These are phyloP conservation scores for Xestoiulus laeticollis DNA, from an alignment of 2,888 invertebrate genomes.

Conservation along the genomic window DNA sequence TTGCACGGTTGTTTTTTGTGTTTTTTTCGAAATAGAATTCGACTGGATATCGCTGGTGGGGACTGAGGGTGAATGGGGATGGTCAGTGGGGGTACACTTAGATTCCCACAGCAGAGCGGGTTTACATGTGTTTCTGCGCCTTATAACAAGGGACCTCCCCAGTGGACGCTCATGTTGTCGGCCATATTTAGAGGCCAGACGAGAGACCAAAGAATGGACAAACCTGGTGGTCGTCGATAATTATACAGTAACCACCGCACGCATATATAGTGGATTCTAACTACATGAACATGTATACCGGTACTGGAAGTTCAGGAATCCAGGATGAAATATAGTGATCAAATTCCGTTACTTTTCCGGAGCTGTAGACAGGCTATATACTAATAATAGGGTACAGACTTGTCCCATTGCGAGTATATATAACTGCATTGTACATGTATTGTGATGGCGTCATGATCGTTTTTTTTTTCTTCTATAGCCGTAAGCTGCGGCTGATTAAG, in stretches of 20 bases:
- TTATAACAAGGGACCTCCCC: not conserved
- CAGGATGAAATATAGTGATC: too few species aligned
- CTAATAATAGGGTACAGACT: too few species aligned
- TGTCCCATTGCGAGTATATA: too few species aligned
- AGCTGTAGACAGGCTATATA: too few species aligned
- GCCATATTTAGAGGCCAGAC: not conserved
- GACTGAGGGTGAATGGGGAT: not conserved
- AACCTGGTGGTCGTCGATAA: not conserved
- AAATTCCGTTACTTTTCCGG: too few species aligned
- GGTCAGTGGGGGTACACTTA: not conserved
- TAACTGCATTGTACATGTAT: too few species aligned
- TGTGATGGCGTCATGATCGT: too few species aligned
- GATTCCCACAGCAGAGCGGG: not conserved
- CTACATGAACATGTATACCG: too few species aligned
- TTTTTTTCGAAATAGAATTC: not conserved
- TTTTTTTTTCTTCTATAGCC: too few species aligned
- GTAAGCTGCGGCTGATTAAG: too few species aligned
- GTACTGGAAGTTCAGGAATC: too few species aligned
- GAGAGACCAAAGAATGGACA: not conserved
- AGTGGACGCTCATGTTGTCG: not conserved
- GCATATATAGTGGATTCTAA: not conserved
- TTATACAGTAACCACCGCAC: not conserved
- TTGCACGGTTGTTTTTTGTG: not conserved
- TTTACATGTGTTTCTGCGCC: not conserved
- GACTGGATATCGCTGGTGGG: not conserved